A percentile compares a stretch with the other conserved stretches of the same genome.
phyloP scores from a whole-genome alignment of 2,113 vertebrate species.

The Triplophysa tibetana region DNA sequence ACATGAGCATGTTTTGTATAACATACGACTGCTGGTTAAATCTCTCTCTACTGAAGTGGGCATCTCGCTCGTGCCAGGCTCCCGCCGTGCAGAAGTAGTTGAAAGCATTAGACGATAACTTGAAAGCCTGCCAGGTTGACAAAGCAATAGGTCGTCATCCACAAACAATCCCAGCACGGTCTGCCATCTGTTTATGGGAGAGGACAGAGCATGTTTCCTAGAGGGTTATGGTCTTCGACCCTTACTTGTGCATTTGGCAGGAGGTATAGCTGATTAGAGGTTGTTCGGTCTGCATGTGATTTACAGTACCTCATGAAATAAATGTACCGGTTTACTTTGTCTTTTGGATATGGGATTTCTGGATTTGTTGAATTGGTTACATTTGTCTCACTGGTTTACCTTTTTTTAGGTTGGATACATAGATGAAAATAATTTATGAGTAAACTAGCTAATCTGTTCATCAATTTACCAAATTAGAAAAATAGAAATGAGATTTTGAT shows the following conservation, averaged over 20 bases:
- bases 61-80: conserved; percentile 19
- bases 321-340: too few relatives aligned
- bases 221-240: conserved; percentile 29
- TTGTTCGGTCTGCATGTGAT: conserved; percentile 31
- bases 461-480: too few relatives aligned
- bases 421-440: too few relatives aligned
- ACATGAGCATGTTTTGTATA: conserved; percentile 30
- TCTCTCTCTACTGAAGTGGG: conserved; percentile 21
- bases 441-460: too few relatives aligned
- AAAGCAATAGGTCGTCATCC: conserved; percentile 55
- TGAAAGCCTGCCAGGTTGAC: conserved; percentile 56
- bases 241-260: conserved; percentile 15
- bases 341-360: too few relatives aligned
- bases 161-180: conserved; percentile 58
- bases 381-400: too few relatives aligned
- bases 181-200: conserved; percentile 58
- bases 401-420: too few relatives aligned
- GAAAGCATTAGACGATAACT: conserved; percentile 57
- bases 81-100: conserved; percentile 45
- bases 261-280: conserved; percentile 43
- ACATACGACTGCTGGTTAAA: conserved; percentile 18
- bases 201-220: conserved; percentile 35
- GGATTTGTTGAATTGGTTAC: too few relatives aligned
- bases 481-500: too few relatives aligned
- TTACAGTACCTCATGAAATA: neutral